phyloP scores from a whole-genome alignment of 2,888 invertebrate species.

The Cephus pygmeus region DNA sequence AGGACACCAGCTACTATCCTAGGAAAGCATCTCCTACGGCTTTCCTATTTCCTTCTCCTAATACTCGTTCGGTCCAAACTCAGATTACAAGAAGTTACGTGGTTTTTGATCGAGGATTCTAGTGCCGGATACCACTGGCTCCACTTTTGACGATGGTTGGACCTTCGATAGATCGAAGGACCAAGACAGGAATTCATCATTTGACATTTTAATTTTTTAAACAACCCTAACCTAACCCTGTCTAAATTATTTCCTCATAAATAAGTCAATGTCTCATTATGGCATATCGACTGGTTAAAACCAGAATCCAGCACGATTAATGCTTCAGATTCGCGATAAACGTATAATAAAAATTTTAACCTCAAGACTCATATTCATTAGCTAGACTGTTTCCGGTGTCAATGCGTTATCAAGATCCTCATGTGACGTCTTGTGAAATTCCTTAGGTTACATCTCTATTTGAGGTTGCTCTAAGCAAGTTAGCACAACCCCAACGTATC shows the following conservation, averaged over 20 bases:
- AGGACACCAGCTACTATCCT: constrained; percentile 22
- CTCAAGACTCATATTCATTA: neutral
- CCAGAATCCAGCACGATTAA: no score
- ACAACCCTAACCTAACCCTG: no score
- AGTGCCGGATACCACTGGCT: neutral
- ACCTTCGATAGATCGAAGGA: neutral
- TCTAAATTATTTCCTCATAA: no score
- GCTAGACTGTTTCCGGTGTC: neutral
- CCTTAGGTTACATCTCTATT: constrained; percentile 36
- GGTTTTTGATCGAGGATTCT: neutral
- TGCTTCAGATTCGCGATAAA: no score
- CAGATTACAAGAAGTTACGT: neutral
- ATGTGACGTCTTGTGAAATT: constrained; percentile 6
- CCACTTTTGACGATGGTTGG: neutral
- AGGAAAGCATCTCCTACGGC: neutral
- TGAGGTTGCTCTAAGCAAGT: constrained; percentile 65
- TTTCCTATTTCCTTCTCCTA: neutral
- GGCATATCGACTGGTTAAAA: no score
- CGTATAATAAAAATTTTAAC: neutral
- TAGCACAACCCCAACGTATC: constrained; percentile 65
- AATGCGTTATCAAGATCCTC: constrained; percentile 11
- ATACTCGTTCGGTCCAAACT: neutral
- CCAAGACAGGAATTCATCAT: neutral
- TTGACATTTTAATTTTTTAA: no score
- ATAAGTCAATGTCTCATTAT: no score